phyloP scores from a whole-genome alignment of 2,888 invertebrate species.

The Gortyna flavago region DNA sequence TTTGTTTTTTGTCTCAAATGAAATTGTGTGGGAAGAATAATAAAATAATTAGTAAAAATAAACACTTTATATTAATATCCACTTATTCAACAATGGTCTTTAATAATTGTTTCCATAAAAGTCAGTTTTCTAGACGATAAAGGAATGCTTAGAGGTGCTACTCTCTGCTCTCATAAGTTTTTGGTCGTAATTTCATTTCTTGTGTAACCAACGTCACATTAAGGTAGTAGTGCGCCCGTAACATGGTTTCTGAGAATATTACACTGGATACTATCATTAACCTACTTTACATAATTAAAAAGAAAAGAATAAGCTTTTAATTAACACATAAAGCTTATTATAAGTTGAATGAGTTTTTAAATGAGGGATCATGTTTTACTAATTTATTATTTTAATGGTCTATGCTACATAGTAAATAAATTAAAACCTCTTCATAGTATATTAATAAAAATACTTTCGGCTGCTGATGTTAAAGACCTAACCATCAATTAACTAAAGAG shows the following conservation, averaged over 20 bases:
- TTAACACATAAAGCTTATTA: background rate
- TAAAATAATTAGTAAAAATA: too few species aligned
- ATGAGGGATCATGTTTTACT: background rate
- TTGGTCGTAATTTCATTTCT: conserved; percentile 31
- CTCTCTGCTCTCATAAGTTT: background rate
- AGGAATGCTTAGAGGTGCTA: background rate
- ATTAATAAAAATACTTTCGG: background rate
- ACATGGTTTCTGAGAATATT: background rate
- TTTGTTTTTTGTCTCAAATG: background rate
- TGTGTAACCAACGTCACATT: background rate
- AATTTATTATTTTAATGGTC: background rate
- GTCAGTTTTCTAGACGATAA: background rate
- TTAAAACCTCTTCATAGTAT: background rate
- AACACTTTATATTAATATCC: background rate
- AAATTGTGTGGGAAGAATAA: background rate
- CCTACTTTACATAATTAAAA: conserved; percentile 28
- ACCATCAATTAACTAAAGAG: conserved; percentile 5
- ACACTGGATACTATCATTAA: conserved; percentile 14
- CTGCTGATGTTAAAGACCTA: background rate
- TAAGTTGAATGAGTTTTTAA: background rate
- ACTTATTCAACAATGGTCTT: background rate
- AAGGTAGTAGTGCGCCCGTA: background rate
- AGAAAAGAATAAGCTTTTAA: conserved; percentile 2
- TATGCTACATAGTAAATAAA: background rate
- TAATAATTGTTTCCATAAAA: background rate